Evolutionary conservation across 2,797 vertebrate species (phyloP).

Genomic region (Rhinophrynus dorsalis): DNA sequence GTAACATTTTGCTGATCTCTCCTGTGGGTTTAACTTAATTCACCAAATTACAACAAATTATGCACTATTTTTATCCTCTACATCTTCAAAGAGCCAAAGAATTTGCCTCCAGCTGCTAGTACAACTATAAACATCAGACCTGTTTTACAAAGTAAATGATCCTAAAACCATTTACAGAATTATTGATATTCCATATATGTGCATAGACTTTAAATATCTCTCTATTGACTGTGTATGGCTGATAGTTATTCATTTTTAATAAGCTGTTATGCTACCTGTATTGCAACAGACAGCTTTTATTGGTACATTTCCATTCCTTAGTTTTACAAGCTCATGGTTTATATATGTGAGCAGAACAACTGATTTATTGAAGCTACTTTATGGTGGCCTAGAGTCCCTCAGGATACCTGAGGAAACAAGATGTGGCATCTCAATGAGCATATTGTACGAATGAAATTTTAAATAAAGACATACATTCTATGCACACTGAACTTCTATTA

Average conservation of each 20-base stretch:
- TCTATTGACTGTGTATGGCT: constrained; percentile 30
- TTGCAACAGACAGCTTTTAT: constrained; percentile 29
- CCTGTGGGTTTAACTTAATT: not conserved
- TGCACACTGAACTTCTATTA: constrained; percentile 22
- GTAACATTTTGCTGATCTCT: not conserved
- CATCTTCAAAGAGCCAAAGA: constrained; percentile 7
- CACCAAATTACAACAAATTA: constrained; percentile 4
- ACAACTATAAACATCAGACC: constrained; percentile 21
- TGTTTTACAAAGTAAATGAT: constrained; percentile 37
- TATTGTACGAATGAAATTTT: constrained; percentile 36
- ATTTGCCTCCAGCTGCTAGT: constrained; percentile 27
- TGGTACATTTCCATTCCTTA: constrained; percentile 27
- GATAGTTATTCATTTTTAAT: constrained; percentile 49
- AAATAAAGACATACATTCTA: constrained; percentile 33
- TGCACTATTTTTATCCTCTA: not conserved
- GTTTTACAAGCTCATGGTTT: constrained; percentile 42
- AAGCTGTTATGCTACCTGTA: constrained; percentile 43
- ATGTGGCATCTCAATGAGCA: constrained; percentile 35
- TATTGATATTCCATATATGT: constrained; percentile 37
- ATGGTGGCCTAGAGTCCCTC: constrained; percentile 19
- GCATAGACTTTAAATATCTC: constrained; percentile 13
- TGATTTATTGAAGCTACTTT: constrained; percentile 43
- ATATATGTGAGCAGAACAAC: constrained; percentile 44
- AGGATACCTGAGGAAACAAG: constrained; percentile 34
- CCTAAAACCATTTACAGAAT: constrained; percentile 37